phyloP scores from a whole-genome alignment of 2,797 vertebrate genomes.

The Microcaecilia unicolor region DNA sequence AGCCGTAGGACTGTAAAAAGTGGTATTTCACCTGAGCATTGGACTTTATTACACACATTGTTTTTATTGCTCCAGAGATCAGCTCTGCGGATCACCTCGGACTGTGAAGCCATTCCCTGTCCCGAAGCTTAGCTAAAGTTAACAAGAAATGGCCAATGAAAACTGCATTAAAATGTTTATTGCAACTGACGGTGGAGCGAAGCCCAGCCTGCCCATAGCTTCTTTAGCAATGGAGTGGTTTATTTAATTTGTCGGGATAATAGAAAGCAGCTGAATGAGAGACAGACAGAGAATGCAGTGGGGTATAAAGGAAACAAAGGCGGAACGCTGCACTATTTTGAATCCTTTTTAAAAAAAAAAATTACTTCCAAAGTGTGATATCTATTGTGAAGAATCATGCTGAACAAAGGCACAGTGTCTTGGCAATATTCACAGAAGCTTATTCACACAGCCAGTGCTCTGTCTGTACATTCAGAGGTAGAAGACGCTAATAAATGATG shows the following conservation, averaged over 20 bases:
- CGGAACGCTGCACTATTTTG: conserved; percentile 97
- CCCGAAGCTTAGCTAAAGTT: conserved; percentile 29
- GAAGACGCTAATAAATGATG: conserved; percentile 78
- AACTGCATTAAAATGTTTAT: conserved; percentile 45
- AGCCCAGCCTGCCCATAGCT: conserved; percentile 62
- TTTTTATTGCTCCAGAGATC: conserved; percentile 30
- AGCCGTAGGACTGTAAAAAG: too few relatives aligned
- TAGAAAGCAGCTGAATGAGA: conserved; percentile 86
- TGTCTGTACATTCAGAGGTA: conserved; percentile 77
- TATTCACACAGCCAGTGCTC: conserved; percentile 72
- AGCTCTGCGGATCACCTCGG: conserved; percentile 24
- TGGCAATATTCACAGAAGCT: conserved; percentile 84
- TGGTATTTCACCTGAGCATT: too few relatives aligned
- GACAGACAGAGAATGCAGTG: conserved; percentile 77
- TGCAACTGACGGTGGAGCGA: conserved; percentile 49
- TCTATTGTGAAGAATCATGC: conserved; percentile 91
- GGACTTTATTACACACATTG: too few relatives aligned
- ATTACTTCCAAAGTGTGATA: conserved; percentile 97
- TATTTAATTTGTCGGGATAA: conserved; percentile 98
- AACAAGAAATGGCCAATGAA: conserved; percentile 37
- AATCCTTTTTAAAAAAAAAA: conserved; percentile 93
- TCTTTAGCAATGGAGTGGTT: conserved; percentile 79
- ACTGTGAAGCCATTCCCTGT: conserved; percentile 27
- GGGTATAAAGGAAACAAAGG: conserved; percentile 87
- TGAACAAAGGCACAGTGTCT: conserved; percentile 87